Conservation (phyloP, 2,888 invertebrate species). For the Exephanes ischioxanthus region DNA sequence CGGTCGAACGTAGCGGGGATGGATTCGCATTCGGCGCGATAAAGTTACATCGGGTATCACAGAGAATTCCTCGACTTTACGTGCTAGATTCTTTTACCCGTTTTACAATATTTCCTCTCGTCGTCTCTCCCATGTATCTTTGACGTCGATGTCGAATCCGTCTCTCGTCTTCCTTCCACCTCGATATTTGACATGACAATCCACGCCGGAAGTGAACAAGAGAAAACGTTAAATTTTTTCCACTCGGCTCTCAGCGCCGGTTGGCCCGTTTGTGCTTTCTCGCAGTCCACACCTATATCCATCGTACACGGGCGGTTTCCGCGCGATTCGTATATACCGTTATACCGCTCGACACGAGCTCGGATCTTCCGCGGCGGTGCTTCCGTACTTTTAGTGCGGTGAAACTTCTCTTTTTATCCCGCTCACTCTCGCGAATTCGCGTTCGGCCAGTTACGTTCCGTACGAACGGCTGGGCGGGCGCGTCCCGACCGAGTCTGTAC, state of each 20-base stretch:
- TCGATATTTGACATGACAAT: background rate
- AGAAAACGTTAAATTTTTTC: background rate
- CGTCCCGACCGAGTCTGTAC: constrained; percentile 39
- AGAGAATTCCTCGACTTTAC: too few species aligned
- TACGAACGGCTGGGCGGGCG: constrained; percentile 32
- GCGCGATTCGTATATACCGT: background rate
- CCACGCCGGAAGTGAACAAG: background rate
- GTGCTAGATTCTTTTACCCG: too few species aligned
- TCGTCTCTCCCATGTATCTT: too few species aligned
- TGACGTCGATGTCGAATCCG: background rate
- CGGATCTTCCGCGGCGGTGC: constrained; percentile 43
- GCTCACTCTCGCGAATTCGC: constrained; percentile 37
- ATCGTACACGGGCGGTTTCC: background rate
- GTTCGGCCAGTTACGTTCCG: constrained; percentile 46
- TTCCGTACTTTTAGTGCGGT: constrained; percentile 24
- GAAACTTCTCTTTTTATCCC: constrained; percentile 18
- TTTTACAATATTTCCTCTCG: too few species aligned
- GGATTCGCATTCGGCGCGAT: too few species aligned
- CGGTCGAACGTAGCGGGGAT: too few species aligned
- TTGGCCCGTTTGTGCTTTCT: background rate
- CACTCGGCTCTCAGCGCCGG: constrained; percentile 4
- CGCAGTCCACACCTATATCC: constrained; percentile 1
- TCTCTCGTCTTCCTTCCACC: background rate
- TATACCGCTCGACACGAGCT: background rate
- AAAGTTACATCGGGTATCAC: too few species aligned